Evolutionary conservation across 2,888 invertebrate species (phyloP).

Genomic region (Nomada ferruginata): DNA sequence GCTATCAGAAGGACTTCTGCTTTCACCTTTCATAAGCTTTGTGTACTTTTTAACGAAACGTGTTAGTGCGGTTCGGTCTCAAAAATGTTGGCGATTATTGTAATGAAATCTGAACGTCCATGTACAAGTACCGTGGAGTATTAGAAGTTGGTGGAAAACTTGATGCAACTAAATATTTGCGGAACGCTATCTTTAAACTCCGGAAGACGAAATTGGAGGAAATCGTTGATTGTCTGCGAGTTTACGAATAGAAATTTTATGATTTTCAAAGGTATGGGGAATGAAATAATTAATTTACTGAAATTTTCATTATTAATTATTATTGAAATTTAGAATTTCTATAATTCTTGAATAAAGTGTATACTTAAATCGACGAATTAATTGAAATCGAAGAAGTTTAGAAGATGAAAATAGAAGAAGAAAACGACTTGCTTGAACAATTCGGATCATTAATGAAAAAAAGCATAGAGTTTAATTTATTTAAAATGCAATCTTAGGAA

Average conservation of each 20-base stretch:
- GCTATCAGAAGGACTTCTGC: conserved; percentile 8
- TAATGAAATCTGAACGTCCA: conserved; percentile 35
- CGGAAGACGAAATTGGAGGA: conserved; percentile 26
- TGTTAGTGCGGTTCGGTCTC: conserved; percentile 5
- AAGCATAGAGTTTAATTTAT: background rate
- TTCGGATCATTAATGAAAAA: too few species aligned
- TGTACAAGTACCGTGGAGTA: conserved; percentile 5
- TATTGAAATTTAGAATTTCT: background rate
- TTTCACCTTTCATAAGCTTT: conserved; percentile 26
- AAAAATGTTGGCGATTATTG: conserved; percentile 14
- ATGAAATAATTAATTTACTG: background rate
- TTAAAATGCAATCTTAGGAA: background rate
- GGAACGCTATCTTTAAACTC: background rate
- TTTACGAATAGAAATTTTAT: background rate
- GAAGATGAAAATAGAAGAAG: too few species aligned
- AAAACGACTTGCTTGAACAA: too few species aligned
- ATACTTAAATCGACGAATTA: too few species aligned
- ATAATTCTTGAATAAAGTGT: too few species aligned
- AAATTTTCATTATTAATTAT: background rate
- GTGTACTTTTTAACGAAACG: background rate
- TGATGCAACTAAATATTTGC: background rate
- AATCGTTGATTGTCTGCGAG: background rate
- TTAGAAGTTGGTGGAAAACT: conserved; percentile 20
- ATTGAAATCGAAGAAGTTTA: too few species aligned
- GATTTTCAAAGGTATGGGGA: background rate